A percentile compares a stretch with the other conserved stretches of the same genome.
These are phyloP conservation scores for Eilema griseolum DNA, from an alignment of 2,888 invertebrate species.

Conservation along the genomic window DNA sequence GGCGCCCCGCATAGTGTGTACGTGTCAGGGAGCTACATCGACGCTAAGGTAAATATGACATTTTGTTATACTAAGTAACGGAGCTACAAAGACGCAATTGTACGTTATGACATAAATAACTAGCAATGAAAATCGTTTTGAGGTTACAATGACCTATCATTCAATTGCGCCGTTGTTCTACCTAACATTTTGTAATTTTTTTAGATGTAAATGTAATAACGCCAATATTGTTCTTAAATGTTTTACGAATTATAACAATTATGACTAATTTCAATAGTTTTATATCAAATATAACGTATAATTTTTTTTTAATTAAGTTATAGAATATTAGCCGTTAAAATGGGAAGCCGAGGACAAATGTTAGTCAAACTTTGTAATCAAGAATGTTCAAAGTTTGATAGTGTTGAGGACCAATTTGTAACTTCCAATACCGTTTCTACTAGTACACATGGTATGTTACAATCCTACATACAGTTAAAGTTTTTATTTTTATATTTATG, in stretches of 20 bases:
- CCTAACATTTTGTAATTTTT: slow-evolving; percentile 3
- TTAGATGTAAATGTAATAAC: slow-evolving; percentile 3
- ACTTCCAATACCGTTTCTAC: too few relatives aligned
- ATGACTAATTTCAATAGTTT: background rate
- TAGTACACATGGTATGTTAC: too few relatives aligned
- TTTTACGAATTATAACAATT: background rate
- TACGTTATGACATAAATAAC: slow-evolving; percentile 11
- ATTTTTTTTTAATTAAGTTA: too few relatives aligned
- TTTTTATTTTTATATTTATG: too few relatives aligned
- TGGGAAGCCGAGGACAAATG: too few relatives aligned
- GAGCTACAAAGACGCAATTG: slow-evolving; percentile 19
- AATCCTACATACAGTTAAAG: too few relatives aligned
- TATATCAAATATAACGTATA: too few relatives aligned
- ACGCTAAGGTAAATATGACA: slow-evolving; percentile 28
- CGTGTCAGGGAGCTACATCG: slow-evolving; percentile 26
- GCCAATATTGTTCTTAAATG: background rate
- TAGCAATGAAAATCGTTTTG: background rate
- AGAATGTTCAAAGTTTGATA: too few relatives aligned
- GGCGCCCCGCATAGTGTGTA: slow-evolving; percentile 19
- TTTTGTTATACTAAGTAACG: slow-evolving; percentile 16
- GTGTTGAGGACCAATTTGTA: too few relatives aligned
- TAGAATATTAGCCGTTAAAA: too few relatives aligned
- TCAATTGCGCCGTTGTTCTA: slow-evolving; percentile 11
- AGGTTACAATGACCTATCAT: slow-evolving; percentile 13
- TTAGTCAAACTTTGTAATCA: too few relatives aligned